Base-by-base conservation (phyloP, 2,888 invertebrate species). In the Melitaea athalia region DNA sequence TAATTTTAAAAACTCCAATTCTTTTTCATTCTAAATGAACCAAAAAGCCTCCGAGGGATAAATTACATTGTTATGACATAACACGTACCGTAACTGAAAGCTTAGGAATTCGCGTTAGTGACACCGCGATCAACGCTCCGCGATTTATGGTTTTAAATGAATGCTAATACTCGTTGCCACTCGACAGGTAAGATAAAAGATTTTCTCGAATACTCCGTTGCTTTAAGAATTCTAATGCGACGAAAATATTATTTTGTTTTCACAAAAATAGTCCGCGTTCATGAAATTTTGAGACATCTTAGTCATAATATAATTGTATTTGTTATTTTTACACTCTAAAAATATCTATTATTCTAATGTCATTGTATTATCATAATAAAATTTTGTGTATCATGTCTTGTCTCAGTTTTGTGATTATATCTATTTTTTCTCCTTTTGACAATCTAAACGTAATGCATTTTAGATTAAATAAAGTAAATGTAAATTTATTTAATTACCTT, bases 21-120 rank as follows among this genome's bases (percentile, higher is more conserved):
- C 42, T 52, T 43, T 42, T 33, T 33, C 42, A 63, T 49, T 47
- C 50, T 15, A 49, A 64, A 67, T 62, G 45, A 63, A 42, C 63
- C 59, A 52, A 72, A 70, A 72, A 68, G 57, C 64, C 59, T 69
- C 24, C 38, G 61, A 72, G 73, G 64, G 57, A 75, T 81, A 78
- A 81, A 78, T 76, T 76, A 76, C 62, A 76, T 75, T 80, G 77
- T 81, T 81, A 81, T 81, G 77, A 76, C 78, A 77, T 72, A 72
- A 75, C 77, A 72, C 61, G 77, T 8, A 71, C 68, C 68, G 73
- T 72, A 69, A 76, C 75, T 77, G 77, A 72, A 73, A 69, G 68
- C 72, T 74, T 68, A 67, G 71, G 64, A 57, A 70, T 72, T 73
- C 72, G 69, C 57, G 57, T 76, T 76, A 73, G 72, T 61, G 63